Conservation (phyloP, 2,888 invertebrate genomes). For the Charanyca ferruginea region DNA sequence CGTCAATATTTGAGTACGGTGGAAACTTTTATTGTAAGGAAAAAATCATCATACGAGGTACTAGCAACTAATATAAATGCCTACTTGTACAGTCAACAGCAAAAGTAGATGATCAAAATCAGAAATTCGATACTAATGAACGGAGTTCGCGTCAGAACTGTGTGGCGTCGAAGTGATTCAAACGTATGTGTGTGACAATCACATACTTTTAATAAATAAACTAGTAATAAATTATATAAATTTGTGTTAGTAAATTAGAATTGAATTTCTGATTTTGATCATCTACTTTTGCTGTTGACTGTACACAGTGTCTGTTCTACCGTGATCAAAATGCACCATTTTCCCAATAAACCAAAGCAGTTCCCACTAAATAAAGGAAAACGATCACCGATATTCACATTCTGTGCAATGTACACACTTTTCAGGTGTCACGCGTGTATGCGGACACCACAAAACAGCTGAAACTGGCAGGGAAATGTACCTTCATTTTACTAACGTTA, state of each 20-base stretch:
- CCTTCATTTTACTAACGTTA: slow-evolving; percentile 38
- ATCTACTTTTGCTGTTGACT: too few relatives aligned
- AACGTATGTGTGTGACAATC: too few relatives aligned
- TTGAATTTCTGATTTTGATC: too few relatives aligned
- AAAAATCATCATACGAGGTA: neutral
- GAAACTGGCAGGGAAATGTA: slow-evolving; percentile 29
- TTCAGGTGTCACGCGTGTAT: slow-evolving; percentile 26
- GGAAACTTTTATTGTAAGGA: neutral
- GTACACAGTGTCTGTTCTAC: neutral
- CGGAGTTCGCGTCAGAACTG: too few relatives aligned
- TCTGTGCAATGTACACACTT: slow-evolving; percentile 18
- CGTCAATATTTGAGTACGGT: neutral
- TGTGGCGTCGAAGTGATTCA: too few relatives aligned
- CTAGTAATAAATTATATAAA: too few relatives aligned
- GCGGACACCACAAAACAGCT: slow-evolving; percentile 22
- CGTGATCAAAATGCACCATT: neutral
- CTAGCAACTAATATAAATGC: neutral
- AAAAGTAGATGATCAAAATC: too few relatives aligned
- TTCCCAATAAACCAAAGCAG: slow-evolving; percentile 11
- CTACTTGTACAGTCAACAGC: too few relatives aligned
- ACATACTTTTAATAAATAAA: too few relatives aligned
- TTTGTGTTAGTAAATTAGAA: too few relatives aligned
- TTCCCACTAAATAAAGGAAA: slow-evolving; percentile 13
- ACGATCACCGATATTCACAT: slow-evolving; percentile 34
- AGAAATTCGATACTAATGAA: too few relatives aligned